These are phyloP conservation scores for Andrena hattorfiana DNA, from an alignment of 2,888 invertebrate genomes.

Conservation along the genomic window DNA sequence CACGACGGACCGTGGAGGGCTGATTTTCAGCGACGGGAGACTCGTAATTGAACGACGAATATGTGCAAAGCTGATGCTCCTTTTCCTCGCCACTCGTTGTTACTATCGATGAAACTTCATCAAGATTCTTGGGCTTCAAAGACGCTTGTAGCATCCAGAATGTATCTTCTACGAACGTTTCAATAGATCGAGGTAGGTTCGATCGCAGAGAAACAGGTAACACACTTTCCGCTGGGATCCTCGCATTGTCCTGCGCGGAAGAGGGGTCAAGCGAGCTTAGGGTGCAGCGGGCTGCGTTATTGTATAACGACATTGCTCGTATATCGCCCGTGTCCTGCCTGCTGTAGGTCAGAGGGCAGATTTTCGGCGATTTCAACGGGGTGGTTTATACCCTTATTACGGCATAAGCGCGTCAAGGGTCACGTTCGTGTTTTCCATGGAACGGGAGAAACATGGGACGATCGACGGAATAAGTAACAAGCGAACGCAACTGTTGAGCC, in stretches of 20 bases:
- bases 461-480: slow-evolving; percentile 19
- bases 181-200: background rate
- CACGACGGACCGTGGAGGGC: slow-evolving; percentile 57
- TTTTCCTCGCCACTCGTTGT: too few species aligned
- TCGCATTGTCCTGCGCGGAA: slow-evolving; percentile 69
- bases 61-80: too few species aligned
- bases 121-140: too few species aligned
- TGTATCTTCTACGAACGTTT: background rate
- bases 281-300: slow-evolving; percentile 75
- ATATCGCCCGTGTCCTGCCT: slow-evolving; percentile 74
- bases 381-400: slow-evolving; percentile 75
- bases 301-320: slow-evolving; percentile 78
- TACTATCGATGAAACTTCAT: too few species aligned
- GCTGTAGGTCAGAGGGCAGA: slow-evolving; percentile 73
- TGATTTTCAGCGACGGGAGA: background rate
- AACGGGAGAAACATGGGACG: slow-evolving; percentile 13
- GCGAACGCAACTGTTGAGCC: background rate
- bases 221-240: slow-evolving; percentile 40
- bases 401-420: slow-evolving; percentile 55
- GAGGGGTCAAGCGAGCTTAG: slow-evolving; percentile 75
- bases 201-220: slow-evolving; percentile 31
- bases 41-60: background rate
- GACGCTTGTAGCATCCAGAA: too few species aligned
- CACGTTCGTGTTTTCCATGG: slow-evolving; percentile 41
- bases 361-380: slow-evolving; percentile 64